Base-by-base conservation (phyloP, 2,888 invertebrate genomes). In the Standfussiana lucernea region DNA sequence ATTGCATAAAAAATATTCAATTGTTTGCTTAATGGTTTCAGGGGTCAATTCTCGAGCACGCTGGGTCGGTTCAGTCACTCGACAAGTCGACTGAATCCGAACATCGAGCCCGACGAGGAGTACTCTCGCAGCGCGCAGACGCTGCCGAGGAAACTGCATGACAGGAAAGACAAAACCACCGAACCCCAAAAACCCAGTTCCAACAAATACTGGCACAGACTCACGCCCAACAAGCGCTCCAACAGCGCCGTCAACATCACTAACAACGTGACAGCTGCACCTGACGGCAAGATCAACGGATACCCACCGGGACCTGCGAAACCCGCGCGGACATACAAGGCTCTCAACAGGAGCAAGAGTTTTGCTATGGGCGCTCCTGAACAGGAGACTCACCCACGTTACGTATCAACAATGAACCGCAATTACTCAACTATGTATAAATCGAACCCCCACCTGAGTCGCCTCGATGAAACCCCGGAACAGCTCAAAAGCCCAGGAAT, bases 401-500 rank as follows among this genome's bases (percentile, higher is more conserved):
- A 96, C 95, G 90, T 95, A 64, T 93, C 95, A 77, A 94, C 94
- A 65, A 95, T 97, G 93, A 97, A 90, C 90, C 95, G 97, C 85
- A 96, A 97, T 89, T 93, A 96, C 89, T 96, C 97, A 73, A 96
- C 97, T 76, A 97, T 98, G 94, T 98, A 98, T 94, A 98, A 98
- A 92, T 98, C 98, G 7, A 98, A 98, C 93, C 98, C 98, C 53
- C 98, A 98, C 91, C 95, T 98, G 66, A 98, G 98, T 90, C 97
- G 97, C 35, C 94, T 98, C 68, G 97, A 98, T 86, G 98, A 98
- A 90, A 97, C 97, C 15, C 98, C 98, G 0, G 97, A 97, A 83
- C 97, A 98, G 75, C 95, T 98, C 15, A 98, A 98, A 93, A 98
- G 98, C 92, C 99, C 99, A 0, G 98, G 98, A 61, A 98, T 99